phyloP scores from a whole-genome alignment of 2,797 vertebrate genomes.

The Gymnopithys bicolor region DNA sequence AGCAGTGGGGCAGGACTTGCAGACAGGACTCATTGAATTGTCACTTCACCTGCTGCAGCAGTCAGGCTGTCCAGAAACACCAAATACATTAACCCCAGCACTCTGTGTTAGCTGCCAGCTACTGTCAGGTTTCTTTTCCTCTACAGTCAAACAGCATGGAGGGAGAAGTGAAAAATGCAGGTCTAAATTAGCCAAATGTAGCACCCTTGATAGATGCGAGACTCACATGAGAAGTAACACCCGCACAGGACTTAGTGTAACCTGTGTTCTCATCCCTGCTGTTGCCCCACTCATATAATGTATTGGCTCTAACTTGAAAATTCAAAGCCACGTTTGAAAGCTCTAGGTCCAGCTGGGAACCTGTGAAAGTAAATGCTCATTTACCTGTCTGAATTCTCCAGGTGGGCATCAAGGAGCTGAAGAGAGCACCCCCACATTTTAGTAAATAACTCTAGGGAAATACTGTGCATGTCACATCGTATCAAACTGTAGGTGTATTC shows the following conservation, averaged over 20 bases:
- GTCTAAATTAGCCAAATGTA: constrained; percentile 10
- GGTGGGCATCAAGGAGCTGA: not conserved
- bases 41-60: not conserved
- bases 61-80: not conserved
- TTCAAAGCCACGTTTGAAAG: not conserved
- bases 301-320: not conserved
- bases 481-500: not conserved
- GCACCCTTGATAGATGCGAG: not conserved
- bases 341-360: not conserved
- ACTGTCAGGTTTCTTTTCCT: not conserved
- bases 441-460: not conserved
- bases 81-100: not conserved
- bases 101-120: not conserved
- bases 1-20: not conserved
- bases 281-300: not conserved
- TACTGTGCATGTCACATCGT: accelerated
- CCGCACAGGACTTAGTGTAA: not conserved
- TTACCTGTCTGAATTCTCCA: not conserved
- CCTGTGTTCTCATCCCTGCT: not conserved
- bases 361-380: not conserved
- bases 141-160: not conserved
- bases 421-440: not conserved
- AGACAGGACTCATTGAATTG: not conserved
- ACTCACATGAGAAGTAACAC: constrained; percentile 5
- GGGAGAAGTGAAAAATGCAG: constrained; percentile 27